phyloP scores from a whole-genome alignment of 2,888 invertebrate species.

The Dynastes grantii region DNA sequence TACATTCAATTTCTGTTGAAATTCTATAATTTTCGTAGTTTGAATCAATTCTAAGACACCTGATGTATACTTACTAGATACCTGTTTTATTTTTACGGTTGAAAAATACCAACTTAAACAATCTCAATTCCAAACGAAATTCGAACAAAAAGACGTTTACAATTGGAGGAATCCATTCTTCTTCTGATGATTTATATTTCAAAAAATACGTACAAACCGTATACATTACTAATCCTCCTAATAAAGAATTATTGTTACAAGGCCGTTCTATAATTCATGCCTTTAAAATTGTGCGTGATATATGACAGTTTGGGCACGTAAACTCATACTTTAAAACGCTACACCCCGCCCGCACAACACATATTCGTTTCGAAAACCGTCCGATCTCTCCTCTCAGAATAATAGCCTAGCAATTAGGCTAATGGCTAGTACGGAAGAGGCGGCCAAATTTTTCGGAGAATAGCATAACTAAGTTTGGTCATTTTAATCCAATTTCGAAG shows the following conservation, averaged over 20 bases:
- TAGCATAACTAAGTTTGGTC: slow-evolving; percentile 49
- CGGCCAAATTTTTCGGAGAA: slow-evolving; percentile 49
- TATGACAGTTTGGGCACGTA: slow-evolving; percentile 49
- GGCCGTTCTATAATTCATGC: slow-evolving; percentile 44
- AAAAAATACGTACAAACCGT: slow-evolving; percentile 2
- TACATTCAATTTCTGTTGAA: no score
- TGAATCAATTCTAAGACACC: no score
- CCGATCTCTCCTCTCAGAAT: slow-evolving; percentile 32
- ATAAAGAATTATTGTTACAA: slow-evolving; percentile 44
- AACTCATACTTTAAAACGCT: slow-evolving; percentile 45
- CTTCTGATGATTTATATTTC: not conserved
- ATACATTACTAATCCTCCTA: slow-evolving; percentile 8
- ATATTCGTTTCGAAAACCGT: slow-evolving; percentile 30
- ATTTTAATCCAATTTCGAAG: slow-evolving; percentile 50
- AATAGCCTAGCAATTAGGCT: slow-evolving; percentile 50
- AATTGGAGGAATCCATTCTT: not conserved
- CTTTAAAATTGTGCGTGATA: slow-evolving; percentile 49
- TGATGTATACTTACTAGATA: not conserved
- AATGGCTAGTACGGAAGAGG: slow-evolving; percentile 48
- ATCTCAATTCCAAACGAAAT: not conserved
- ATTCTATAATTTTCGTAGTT: no score
- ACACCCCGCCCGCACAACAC: not conserved
- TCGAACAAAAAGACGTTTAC: not conserved
- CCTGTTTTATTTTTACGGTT: not conserved
- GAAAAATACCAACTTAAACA: not conserved